These are phyloP conservation scores for Geotria australis DNA, from an alignment of 2,797 vertebrate genomes.

Conservation along the genomic window DNA sequence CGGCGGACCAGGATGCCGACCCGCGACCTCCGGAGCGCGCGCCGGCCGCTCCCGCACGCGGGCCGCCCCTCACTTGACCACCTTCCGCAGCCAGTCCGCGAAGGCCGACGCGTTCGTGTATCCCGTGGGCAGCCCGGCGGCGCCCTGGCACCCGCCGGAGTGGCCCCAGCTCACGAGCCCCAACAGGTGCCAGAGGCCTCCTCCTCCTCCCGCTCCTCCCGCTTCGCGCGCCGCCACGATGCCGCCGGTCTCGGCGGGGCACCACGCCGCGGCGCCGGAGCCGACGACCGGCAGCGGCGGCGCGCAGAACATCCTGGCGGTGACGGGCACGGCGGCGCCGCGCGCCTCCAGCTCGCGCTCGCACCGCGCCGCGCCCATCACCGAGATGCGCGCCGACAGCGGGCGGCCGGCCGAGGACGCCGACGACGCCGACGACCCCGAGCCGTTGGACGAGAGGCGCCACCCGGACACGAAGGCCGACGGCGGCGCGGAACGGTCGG, in stretches of 20 bases:
- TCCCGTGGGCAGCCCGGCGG: slow-evolving; percentile 34
- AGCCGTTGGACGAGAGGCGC: slow-evolving; percentile 28
- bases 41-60: no score
- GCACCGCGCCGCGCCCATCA: slow-evolving; percentile 48
- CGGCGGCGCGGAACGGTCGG: no score
- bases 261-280: slow-evolving; percentile 26
- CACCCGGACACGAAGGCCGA: slow-evolving; percentile 45
- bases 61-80: slow-evolving; percentile 31
- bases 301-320: slow-evolving; percentile 84
- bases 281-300: slow-evolving; percentile 19
- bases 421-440: no score
- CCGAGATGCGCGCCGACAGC: slow-evolving; percentile 32
- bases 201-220: slow-evolving; percentile 10
- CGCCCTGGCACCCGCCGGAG: slow-evolving; percentile 46
- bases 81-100: slow-evolving; percentile 70
- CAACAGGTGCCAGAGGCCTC: slow-evolving; percentile 38
- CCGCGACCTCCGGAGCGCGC: no score
- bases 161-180: slow-evolving; percentile 90
- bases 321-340: slow-evolving; percentile 47
- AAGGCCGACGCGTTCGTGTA: slow-evolving; percentile 54
- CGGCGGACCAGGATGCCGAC: no score
- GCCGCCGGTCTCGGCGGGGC: slow-evolving; percentile 70
- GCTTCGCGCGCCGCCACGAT: slow-evolving; percentile 32
- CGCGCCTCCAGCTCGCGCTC: slow-evolving; percentile 65
- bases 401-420: slow-evolving; percentile 28